Conservation (phyloP, 1,140 invertebrate species). For the Meloidogyne hapla region DNA sequence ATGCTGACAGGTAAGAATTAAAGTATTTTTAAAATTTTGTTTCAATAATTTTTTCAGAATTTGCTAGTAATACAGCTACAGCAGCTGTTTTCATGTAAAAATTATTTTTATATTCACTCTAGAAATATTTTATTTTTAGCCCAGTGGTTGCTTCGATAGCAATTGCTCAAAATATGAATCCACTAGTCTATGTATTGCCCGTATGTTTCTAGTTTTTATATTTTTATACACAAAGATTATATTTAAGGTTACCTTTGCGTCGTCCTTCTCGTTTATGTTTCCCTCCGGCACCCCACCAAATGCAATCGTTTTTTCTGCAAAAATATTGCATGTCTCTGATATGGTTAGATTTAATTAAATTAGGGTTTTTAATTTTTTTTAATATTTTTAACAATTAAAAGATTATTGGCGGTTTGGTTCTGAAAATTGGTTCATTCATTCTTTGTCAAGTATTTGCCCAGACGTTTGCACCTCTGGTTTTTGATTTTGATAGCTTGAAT, state of each 20-base stretch:
- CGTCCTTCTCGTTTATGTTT: constrained; percentile 76
- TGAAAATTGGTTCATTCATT: constrained; percentile 49
- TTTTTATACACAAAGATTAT: neutral
- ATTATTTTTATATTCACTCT: constrained; percentile 34
- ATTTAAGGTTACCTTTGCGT: constrained; percentile 71
- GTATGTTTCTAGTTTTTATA: constrained; percentile 46
- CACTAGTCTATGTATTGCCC: constrained; percentile 82
- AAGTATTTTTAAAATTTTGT: neutral
- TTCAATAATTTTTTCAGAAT: neutral
- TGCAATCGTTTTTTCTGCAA: constrained; percentile 78
- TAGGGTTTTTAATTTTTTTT: constrained; percentile 15
- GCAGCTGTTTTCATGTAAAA: neutral
- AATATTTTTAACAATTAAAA: constrained; percentile 6
- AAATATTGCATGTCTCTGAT: constrained; percentile 64
- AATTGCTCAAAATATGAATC: constrained; percentile 70
- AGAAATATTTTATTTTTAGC: constrained; percentile 55
- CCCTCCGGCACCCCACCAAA: constrained; percentile 88
- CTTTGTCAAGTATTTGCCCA: constrained; percentile 36
- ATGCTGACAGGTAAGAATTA: neutral
- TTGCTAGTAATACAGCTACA: constrained; percentile 7
- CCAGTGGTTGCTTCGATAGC: constrained; percentile 49
- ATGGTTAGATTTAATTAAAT: constrained; percentile 53
- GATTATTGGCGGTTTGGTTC: constrained; percentile 38
- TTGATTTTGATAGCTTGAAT: constrained; percentile 34
- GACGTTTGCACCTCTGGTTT: constrained; percentile 40